Evolutionary conservation across 2,113 vertebrate species (phyloP), one percentile per base, ranked within the genome.

Genomic region (Aegotheles bennettii): DNA sequence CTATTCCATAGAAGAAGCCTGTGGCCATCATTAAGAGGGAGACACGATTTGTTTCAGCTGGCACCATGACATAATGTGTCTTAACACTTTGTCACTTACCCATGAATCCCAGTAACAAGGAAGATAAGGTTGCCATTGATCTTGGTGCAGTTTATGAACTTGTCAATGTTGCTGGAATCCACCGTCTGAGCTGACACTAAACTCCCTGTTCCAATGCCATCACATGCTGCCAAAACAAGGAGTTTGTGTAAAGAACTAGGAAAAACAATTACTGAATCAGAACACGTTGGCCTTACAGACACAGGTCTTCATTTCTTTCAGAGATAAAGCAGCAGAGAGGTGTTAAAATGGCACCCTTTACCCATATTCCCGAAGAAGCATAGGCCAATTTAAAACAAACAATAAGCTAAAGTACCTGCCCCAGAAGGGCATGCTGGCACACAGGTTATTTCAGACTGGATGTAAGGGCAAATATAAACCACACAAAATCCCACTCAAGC

Each of bases 71-170:
- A 81, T 19, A 86, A 38, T 5, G 8, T 33, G 8, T 33, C 60
- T 78, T 38, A 64, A 64, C 43, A 36, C 53, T 56, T 60, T 60
- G 91, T 76, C 74, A 97, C 99, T 98, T 73, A 99, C 99, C 99
- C 99, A 87, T 99, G 99, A 93, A 99, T 99, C 33, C 99, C 99
- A 13, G 99, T 99, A 81, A 99, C 99, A 70, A 99, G 99, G 96
- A 99, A 99, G 97, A 99, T 99, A 78, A 99, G 98, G 96, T 99
- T 99, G 87, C 99, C 99, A 56, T 99, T 99, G 98, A 99, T 99
- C 97, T 99, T 99, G 87, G 99, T 99, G 92, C 99, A 99, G 98
- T 99, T 99, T 91, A 99, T 97, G 91, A 99, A 99, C 92, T 98
- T 99, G 91, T 99, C 98, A 12, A 99, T 99, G 95, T 99, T 99